Evolutionary conservation across 2,888 invertebrate genomes (phyloP).

Genomic region (Amblyteles armatorius): DNA sequence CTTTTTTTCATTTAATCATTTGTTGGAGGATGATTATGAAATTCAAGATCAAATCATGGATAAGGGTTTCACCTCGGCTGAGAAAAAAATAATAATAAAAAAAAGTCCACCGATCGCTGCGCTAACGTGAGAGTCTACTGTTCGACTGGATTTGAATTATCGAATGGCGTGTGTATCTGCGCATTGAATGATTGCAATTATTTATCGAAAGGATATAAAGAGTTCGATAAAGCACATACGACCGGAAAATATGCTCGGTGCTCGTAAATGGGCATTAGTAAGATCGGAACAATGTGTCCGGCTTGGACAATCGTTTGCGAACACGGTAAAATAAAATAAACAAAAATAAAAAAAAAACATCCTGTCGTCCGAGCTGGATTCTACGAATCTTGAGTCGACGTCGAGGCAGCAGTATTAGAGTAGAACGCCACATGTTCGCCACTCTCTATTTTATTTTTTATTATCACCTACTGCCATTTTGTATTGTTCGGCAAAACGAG

Average conservation of each 20-base stretch:
- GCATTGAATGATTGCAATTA: slow-evolving; percentile 31
- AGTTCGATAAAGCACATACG: slow-evolving; percentile 15
- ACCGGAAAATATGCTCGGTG: slow-evolving; percentile 33
- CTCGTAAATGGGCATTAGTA: slow-evolving; percentile 45
- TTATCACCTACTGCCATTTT: slow-evolving; percentile 76
- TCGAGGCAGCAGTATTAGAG: slow-evolving; percentile 83
- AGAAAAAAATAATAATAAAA: not conserved
- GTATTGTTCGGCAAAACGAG: slow-evolving; percentile 69
- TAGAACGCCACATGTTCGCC: slow-evolving; percentile 79
- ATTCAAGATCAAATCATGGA: not conserved
- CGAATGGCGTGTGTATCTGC: slow-evolving; percentile 26
- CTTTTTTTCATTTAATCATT: not conserved
- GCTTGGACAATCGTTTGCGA: slow-evolving; percentile 45
- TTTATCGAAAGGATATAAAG: slow-evolving; percentile 22
- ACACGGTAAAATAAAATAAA: slow-evolving; percentile 29
- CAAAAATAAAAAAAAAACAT: slow-evolving; percentile 44
- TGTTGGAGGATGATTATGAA: not conserved
- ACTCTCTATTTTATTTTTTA: slow-evolving; percentile 73
- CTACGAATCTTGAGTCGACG: slow-evolving; percentile 65
- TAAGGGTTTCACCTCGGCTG: not conserved
- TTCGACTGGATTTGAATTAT: slow-evolving; percentile 26
- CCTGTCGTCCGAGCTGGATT: slow-evolving; percentile 65
- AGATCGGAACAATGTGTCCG: slow-evolving; percentile 39
- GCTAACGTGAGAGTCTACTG: slow-evolving; percentile 14
- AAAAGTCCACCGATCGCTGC: slow-evolving; percentile 3